Evolutionary conservation across 2,113 vertebrate species (phyloP), one percentile per base, ranked within the genome.

Genomic region (Sterrhoptilus dennistouni): DNA sequence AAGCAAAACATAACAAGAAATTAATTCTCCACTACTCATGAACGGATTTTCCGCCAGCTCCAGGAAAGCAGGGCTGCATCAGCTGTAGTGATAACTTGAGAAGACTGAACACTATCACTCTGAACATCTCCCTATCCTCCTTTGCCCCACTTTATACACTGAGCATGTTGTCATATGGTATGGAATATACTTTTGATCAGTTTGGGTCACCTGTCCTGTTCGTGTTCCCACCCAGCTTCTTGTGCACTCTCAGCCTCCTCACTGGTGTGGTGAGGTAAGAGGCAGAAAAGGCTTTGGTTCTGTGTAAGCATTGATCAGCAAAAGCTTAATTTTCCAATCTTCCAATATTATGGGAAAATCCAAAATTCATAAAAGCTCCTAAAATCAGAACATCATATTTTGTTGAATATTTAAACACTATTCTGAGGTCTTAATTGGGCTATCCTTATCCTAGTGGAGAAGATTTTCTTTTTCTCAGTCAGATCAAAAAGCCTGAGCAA

Each of bases 91-190:
- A 8, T 12, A 52, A 40, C 8, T 66, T 47, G 8, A 21, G 38
- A 82, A 47, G 15, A 35, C 7, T 47, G 60, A 68, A 40, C 11
- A 18, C 5, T 0, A 2, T 19, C 19, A n/a, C 38, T 29, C 8
- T n/a, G 10, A 75, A 12, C 7, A 45, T 59, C 3, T 6, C 0
- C 4, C 5, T 7, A 8, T 11, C 10, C 14, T 47, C 11, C 24
- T 68, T 59, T 1, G 3, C 8, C 15, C 11, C 29, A 15, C 3
- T 53, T 25, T 40, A 25, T 68, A 75, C 9, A n/a, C 15, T 53
- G 24, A 83, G 11, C 20, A 40, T 40, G 24, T 8, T 31, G 11
- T 3, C 29, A 12, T 15, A 22, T 6, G 8, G 1, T 31, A 6
- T 35, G 29, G 61, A 68, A 83, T 15, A 31, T 25, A 17, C 11